Conservation (phyloP, 2,113 vertebrate species). For the Paradoxurus hermaphroditus region DNA sequence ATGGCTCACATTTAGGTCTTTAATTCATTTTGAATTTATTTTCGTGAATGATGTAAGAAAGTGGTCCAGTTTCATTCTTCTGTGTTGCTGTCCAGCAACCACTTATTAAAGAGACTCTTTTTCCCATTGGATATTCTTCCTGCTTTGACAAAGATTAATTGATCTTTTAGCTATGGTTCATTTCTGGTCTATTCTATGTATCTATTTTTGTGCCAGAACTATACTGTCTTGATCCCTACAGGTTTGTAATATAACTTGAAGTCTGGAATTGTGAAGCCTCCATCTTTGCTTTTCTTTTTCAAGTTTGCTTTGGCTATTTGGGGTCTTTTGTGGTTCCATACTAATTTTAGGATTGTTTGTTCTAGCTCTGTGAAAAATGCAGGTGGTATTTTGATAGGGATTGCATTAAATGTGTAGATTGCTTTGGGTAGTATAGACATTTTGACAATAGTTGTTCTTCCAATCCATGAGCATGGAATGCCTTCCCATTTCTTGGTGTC, state of each 20-base stretch:
- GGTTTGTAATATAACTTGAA: not conserved
- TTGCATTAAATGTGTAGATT: too few relatives aligned
- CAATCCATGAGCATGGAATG: too few relatives aligned
- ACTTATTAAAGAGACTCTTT: not conserved
- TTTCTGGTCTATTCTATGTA: not conserved
- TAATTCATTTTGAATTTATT: not conserved
- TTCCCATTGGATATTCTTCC: not conserved
- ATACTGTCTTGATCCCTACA: not conserved
- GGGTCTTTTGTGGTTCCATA: too few relatives aligned
- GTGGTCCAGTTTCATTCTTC: not conserved
- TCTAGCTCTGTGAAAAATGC: too few relatives aligned
- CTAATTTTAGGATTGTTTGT: too few relatives aligned
- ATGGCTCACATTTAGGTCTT: not conserved
- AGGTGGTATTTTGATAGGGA: too few relatives aligned
- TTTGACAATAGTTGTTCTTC: too few relatives aligned
- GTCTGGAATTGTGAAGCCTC: not conserved
- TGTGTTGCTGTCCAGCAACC: not conserved
- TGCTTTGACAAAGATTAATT: not conserved
- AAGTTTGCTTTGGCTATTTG: too few relatives aligned
- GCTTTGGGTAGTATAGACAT: too few relatives aligned
- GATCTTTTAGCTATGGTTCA: not conserved
- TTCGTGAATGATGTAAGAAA: not conserved
- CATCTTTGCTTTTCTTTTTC: not conserved
- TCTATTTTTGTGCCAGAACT: not conserved
- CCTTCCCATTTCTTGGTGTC: too few relatives aligned